These are phyloP conservation scores for Biston stratarius DNA, from an alignment of 2,888 invertebrate species.

Conservation along the genomic window DNA sequence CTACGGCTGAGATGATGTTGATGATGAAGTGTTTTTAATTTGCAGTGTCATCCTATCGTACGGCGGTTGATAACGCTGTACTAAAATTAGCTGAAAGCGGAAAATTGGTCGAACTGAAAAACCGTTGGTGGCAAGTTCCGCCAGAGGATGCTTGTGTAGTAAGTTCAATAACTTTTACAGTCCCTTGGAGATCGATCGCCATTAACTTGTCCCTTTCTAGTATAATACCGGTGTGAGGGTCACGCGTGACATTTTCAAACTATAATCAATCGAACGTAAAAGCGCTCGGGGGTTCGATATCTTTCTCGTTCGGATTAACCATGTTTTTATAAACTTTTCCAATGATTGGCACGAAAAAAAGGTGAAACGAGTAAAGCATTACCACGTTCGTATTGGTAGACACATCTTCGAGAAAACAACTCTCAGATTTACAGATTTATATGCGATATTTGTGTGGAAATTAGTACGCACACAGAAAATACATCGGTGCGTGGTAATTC, in stretches of 20 bases:
- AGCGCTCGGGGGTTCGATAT: background rate
- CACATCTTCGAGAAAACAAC: too few relatives aligned
- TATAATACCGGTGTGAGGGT: background rate
- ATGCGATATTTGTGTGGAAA: too few relatives aligned
- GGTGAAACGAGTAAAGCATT: too few relatives aligned
- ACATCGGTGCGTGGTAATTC: too few relatives aligned
- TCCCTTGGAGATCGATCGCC: constrained; percentile 15
- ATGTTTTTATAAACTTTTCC: too few relatives aligned
- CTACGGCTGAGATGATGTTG: too few relatives aligned
- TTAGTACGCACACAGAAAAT: too few relatives aligned
- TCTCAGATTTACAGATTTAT: too few relatives aligned
- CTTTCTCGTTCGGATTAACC: background rate
- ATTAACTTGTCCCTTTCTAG: constrained; percentile 8
- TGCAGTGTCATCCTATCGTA: constrained; percentile 90
- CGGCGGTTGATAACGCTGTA: constrained; percentile 94
- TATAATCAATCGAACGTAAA: background rate
- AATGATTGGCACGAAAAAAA: too few relatives aligned
- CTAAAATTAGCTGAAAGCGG: constrained; percentile 96
- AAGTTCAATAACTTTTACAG: constrained; percentile 47
- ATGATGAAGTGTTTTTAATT: constrained; percentile 22
- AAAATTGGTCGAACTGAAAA: constrained; percentile 92
- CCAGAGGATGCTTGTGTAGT: constrained; percentile 87
- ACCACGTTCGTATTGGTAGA: too few relatives aligned
- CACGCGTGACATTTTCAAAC: background rate
- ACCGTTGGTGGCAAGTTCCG: constrained; percentile 95